Evolutionary conservation across 1,140 invertebrate species (phyloP), one percentile per base, ranked within the genome.

Genomic region (Halictus rubicundus): DNA sequence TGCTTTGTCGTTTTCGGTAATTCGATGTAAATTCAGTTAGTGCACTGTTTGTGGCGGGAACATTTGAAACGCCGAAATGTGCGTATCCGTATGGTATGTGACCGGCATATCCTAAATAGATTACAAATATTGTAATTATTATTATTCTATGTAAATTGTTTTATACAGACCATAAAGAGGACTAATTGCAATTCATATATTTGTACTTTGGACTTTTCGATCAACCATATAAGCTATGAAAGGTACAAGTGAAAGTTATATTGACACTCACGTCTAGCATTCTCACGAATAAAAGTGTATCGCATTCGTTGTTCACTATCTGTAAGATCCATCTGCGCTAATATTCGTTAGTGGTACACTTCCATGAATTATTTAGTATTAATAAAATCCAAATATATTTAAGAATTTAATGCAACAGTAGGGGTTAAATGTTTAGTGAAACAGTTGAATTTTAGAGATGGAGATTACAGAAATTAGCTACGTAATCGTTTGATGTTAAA

Each of bases 11-110:
- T 81, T 95, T 93, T 69, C 95, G 93, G 89, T 96, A 96, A 90
- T 96, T 95, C 21, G 95, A 94, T 0, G 95, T 95, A 87, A 96
- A 96, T 80, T 96, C 95, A 83, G 94, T 95, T 10, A 96, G 90
- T 1, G 94, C 94, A 39, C 94, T 94, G 68, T 95, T 95, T 1
- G 95, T 96, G 64, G 95, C 91, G 46, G 94, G 94, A 84, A 95
- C 93, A 73, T 94, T 94, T 0, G 94, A 92, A 81, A 95, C 94
- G 1, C 95, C 95, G 88, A 95, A 96, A 7, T 95, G 93, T 23
- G 94, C 92, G 74, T 94, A 94, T 8, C 95, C 94, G 86, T 95
- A 95, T 0, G 96, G 95, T 69, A 96, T 94, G 85, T 96, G 95
- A 27, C 95, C 95, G 21, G 94, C 91, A 85, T 95, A 96, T 83